Conservation (phyloP, 2,113 vertebrate genomes). For the Azemiops feae region DNA sequence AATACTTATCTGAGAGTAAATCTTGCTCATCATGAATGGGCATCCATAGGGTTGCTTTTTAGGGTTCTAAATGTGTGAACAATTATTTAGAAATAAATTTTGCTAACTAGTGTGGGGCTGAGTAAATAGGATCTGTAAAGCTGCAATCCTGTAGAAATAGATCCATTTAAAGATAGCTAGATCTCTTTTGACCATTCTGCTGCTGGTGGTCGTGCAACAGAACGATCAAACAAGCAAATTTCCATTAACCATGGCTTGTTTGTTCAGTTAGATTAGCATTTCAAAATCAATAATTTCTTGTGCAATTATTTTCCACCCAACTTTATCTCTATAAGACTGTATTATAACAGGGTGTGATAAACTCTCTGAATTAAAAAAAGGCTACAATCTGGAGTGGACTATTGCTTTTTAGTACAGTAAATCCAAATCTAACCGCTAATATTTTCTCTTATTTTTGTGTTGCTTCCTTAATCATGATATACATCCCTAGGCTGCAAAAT, state of each 20-base stretch:
- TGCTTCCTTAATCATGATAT: not conserved
- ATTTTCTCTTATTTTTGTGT: not conserved
- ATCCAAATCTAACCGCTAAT: not conserved
- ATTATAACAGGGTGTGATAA: not conserved
- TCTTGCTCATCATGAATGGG: not conserved
- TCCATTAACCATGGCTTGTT: not conserved
- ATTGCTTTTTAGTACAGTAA: constrained; percentile 9
- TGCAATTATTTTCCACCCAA: not conserved
- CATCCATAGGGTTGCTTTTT: not conserved
- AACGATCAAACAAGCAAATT: not conserved
- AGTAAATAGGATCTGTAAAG: not conserved
- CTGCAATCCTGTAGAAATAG: not conserved
- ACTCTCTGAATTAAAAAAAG: constrained; percentile 5
- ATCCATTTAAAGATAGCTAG: not conserved
- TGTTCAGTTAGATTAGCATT: not conserved
- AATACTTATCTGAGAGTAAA: not conserved
- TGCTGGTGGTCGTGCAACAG: too few relatives aligned
- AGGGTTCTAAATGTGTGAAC: not conserved
- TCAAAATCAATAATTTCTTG: not conserved
- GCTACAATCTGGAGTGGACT: not conserved
- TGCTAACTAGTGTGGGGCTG: not conserved
- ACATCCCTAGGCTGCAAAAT: not conserved
- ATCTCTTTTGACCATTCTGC: not conserved
- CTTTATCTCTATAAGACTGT: not conserved
- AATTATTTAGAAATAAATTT: not conserved